Evolutionary conservation across 2,888 invertebrate species (phyloP), one percentile per base, ranked within the genome.

Genomic region (Conistra vaccinii): DNA sequence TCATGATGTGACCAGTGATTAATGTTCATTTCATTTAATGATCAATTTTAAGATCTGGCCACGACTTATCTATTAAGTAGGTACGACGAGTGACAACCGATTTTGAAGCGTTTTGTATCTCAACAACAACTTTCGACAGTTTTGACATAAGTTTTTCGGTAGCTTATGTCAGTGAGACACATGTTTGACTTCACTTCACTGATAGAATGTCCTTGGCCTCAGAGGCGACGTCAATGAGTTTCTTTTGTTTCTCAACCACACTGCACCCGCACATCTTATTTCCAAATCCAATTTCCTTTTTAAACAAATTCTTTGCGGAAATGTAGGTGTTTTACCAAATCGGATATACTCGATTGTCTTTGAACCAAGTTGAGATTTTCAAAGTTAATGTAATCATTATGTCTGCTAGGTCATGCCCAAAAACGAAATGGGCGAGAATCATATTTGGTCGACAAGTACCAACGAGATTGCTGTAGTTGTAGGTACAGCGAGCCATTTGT

Each of bases 361-460:
- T 35, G 26, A 26, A 35, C 78, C 35, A 45, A 45, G 20, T 62
- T 57, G 26, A 35, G 51, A 80, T 61, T 35, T 69, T 80, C 35
- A 80, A 73, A 78, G 73, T 57, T 57, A 78, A 78, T 67, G 42
- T 48, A 45, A 39, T 72, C 20, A 23, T 71, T 51, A 29, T n/a
- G 23, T 66, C 23, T 57, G 20, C 20, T 60, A 55, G 45, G 58
- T 55, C 55, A 55, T 60, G 53, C 12, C 9, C 12, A 45, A 65
- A 32, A 51, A 67, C 26, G 2, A 45, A 12, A n/a, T 58, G 29
- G 51, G 29, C 29, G 45, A 26, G 12, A n/a, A 39, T 60, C n/a
- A 51, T 39, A 29, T 39, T 60, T 39, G 39, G 12, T 51, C 23
- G 20, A 39, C 29, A n/a, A 53, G 17, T 48, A 51, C 42, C 42